Evolutionary conservation across 2,888 invertebrate genomes (phyloP).

Genomic region (Tachystola acroxantha): DNA sequence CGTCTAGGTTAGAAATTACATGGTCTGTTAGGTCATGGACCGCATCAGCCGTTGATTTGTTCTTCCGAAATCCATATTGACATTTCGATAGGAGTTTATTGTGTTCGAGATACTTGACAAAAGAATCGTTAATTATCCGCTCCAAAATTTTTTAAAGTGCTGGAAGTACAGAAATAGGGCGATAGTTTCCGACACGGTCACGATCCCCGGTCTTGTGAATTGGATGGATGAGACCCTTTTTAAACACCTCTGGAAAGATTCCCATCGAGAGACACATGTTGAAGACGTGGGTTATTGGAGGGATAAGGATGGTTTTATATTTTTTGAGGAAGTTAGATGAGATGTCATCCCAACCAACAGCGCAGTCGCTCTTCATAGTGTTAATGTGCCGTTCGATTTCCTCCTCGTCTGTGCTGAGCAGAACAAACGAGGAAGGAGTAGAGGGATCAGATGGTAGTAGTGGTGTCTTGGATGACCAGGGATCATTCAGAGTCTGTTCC

Average conservation of each 20-base stretch:
- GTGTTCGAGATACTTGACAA: neutral
- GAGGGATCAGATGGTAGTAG: too few species aligned
- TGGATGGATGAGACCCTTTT: conserved; percentile 13
- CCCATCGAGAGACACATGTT: conserved; percentile 10
- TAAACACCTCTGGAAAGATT: conserved; percentile 14
- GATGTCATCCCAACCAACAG: conserved; percentile 10
- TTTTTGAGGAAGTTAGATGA: conserved; percentile 9
- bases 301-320: conserved; percentile 1
- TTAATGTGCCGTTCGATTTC: conserved; percentile 7
- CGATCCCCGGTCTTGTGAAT: conserved; percentile 14
- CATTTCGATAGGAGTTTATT: too few species aligned
- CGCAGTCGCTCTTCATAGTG: conserved; percentile 5
- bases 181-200: conserved; percentile 14
- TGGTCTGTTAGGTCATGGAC: too few species aligned
- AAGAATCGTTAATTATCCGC: conserved; percentile 5
- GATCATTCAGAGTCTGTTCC: too few species aligned
- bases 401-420: too few species aligned
- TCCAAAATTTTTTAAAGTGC: conserved; percentile 16
- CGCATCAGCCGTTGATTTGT: too few species aligned
- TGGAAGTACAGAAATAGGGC: conserved; percentile 15
- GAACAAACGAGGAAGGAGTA: too few species aligned
- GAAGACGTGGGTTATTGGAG: conserved; percentile 8
- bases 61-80: too few species aligned
- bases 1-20: too few species aligned
- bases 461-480: too few species aligned